phyloP scores from a whole-genome alignment of 1,140 invertebrate genomes.

The Procambarus virginalis region DNA sequence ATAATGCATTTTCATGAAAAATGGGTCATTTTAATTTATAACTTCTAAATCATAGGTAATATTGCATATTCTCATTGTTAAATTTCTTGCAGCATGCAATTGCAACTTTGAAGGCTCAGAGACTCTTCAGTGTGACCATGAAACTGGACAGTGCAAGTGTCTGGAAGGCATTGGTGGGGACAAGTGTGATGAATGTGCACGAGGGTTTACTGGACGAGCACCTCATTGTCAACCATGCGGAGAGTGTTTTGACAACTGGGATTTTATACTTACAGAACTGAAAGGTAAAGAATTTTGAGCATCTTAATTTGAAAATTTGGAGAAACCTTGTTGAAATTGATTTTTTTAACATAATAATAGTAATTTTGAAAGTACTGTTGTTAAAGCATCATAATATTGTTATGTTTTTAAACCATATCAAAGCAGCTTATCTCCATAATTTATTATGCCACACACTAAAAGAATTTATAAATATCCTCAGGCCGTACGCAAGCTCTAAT shows the following conservation, averaged over 20 bases:
- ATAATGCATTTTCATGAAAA: no score
- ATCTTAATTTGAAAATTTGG: neutral
- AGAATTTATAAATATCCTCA: conserved; percentile 73
- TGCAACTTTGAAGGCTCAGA: conserved; percentile 91
- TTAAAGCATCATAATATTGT: no score
- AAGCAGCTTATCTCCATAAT: neutral
- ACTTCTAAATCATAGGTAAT: neutral
- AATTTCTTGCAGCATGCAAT: conserved; percentile 73
- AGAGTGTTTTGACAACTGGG: conserved; percentile 99
- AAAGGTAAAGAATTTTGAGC: conserved; percentile 74
- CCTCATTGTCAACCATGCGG: conserved; percentile 95
- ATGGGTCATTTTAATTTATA: neutral
- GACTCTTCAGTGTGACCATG: conserved; percentile 88
- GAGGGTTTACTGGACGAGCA: conserved; percentile 92
- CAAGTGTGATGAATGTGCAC: conserved; percentile 95
- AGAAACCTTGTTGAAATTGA: no score
- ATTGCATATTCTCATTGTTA: neutral
- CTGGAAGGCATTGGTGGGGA: conserved; percentile 93
- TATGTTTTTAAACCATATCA: no score
- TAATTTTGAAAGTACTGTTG: no score
- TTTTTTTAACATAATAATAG: no score
- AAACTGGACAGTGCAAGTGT: conserved; percentile 92
- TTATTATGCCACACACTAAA: conserved; percentile 17
- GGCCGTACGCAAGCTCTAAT: conserved; percentile 79
- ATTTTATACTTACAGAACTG: conserved; percentile 86